Evolutionary conservation across 1,140 invertebrate genomes (phyloP).

Genomic region (Thaumetopoea pityocampa): DNA sequence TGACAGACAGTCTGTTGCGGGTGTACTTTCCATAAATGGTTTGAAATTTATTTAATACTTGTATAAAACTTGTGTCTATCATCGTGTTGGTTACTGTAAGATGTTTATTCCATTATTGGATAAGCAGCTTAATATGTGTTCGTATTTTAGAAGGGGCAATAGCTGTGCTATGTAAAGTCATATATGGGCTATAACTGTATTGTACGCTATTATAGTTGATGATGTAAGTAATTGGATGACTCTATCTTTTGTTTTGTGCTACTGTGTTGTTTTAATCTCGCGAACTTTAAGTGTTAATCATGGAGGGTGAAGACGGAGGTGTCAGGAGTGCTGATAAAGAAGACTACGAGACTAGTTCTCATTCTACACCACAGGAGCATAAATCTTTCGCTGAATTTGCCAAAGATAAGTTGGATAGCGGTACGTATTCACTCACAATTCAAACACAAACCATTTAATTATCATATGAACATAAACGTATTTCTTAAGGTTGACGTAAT

Average conservation of each 20-base stretch:
- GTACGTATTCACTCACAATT: too few relatives aligned
- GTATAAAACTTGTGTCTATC: too few relatives aligned
- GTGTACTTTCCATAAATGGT: too few relatives aligned
- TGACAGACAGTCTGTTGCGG: too few relatives aligned
- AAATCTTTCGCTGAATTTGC: conserved; percentile 68
- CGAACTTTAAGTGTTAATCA: conserved; percentile 25
- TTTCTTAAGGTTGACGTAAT: too few relatives aligned
- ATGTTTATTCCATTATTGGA: conserved; percentile 4
- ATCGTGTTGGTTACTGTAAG: too few relatives aligned
- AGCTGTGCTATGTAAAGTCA: neutral
- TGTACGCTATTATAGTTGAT: conserved; percentile 54
- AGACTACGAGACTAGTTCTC: conserved; percentile 58
- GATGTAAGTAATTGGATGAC: conserved; percentile 66
- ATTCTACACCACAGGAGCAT: conserved; percentile 65
- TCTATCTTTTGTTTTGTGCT: conserved; percentile 23
- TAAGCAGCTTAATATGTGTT: conserved; percentile 2
- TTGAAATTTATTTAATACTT: too few relatives aligned
- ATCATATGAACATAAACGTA: too few relatives aligned
- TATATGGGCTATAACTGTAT: conserved; percentile 6
- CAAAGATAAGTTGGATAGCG: conserved; percentile 68
- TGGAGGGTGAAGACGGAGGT: conserved; percentile 54
- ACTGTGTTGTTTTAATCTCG: conserved; percentile 28
- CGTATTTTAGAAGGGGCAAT: neutral
- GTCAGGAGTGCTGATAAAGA: conserved; percentile 55
- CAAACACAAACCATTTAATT: too few relatives aligned